phyloP scores from a whole-genome alignment of 2,888 invertebrate genomes.

The Odontocolon sp. region DNA sequence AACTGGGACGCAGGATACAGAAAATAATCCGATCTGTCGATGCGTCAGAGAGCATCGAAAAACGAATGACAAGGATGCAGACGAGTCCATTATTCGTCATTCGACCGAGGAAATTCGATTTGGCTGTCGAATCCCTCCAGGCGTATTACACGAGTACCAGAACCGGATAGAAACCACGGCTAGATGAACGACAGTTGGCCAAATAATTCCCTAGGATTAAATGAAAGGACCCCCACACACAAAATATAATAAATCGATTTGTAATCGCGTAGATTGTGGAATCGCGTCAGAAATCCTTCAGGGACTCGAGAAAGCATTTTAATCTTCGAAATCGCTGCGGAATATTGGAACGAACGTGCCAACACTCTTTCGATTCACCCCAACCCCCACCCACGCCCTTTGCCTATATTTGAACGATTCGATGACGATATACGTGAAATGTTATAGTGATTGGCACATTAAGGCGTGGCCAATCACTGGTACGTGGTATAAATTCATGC shows the following conservation, averaged over 20 bases:
- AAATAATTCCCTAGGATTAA: conserved; percentile 38
- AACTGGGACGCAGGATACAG: conserved; percentile 7
- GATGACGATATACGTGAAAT: too few relatives aligned
- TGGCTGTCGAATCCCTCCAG: conserved; percentile 49
- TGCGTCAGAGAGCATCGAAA: conserved; percentile 54
- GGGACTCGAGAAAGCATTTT: too few relatives aligned
- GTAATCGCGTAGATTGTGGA: not conserved
- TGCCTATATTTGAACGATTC: too few relatives aligned
- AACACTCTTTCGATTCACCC: too few relatives aligned
- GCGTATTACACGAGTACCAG: conserved; percentile 16
- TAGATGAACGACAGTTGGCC: conserved; percentile 33
- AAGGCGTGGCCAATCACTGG: too few relatives aligned
- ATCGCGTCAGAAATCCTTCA: not conserved
- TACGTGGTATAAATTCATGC: too few relatives aligned
- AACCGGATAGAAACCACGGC: conserved; percentile 13
- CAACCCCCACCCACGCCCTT: too few relatives aligned
- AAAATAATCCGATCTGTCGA: conserved; percentile 62
- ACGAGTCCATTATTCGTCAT: conserved; percentile 52
- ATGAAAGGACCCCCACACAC: not conserved
- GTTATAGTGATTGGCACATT: too few relatives aligned
- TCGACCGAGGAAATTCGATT: conserved; percentile 55
- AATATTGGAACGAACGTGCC: too few relatives aligned
- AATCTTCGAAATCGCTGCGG: too few relatives aligned
- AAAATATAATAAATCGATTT: conserved; percentile 35
- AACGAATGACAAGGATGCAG: conserved; percentile 29